Conservation (phyloP, 2,113 vertebrate species). For the Gallinago paraguaiae region DNA sequence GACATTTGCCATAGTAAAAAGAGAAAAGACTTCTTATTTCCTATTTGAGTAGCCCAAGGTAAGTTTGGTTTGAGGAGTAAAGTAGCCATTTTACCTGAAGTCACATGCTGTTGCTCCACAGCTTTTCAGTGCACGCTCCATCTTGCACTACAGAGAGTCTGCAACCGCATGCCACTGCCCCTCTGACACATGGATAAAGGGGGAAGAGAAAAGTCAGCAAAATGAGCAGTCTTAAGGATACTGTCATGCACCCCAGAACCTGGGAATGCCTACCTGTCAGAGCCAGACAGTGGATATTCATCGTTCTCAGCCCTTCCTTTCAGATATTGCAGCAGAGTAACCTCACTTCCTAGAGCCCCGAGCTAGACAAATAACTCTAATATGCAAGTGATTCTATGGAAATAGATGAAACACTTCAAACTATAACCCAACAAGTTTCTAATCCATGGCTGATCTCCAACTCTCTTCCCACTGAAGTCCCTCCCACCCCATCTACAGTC, state of each 20-base stretch:
- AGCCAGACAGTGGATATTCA: not conserved
- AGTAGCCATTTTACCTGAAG: not conserved
- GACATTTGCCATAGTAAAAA: not conserved
- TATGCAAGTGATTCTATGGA: not conserved
- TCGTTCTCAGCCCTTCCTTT: not conserved
- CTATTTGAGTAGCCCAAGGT: accelerated
- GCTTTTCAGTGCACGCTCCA: not conserved
- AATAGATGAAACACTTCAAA: not conserved
- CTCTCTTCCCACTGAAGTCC: not conserved
- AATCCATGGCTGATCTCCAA: not conserved
- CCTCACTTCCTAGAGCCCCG: not conserved
- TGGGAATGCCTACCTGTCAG: not conserved
- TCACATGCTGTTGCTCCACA: not conserved
- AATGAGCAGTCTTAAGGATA: not conserved
- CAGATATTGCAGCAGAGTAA: not conserved
- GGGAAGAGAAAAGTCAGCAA: not conserved
- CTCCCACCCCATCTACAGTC: not conserved
- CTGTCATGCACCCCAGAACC: not conserved
- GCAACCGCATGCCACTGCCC: not conserved
- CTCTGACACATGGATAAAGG: not conserved
- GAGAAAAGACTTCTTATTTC: not conserved
- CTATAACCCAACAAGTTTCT: not conserved
- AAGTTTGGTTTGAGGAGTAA: not conserved
- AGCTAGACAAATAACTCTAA: not conserved
- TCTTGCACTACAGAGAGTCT: not conserved